Evolutionary conservation across 2,888 invertebrate species (phyloP), one percentile per base, ranked within the genome.

Genomic region (Plutella xylostella): DNA sequence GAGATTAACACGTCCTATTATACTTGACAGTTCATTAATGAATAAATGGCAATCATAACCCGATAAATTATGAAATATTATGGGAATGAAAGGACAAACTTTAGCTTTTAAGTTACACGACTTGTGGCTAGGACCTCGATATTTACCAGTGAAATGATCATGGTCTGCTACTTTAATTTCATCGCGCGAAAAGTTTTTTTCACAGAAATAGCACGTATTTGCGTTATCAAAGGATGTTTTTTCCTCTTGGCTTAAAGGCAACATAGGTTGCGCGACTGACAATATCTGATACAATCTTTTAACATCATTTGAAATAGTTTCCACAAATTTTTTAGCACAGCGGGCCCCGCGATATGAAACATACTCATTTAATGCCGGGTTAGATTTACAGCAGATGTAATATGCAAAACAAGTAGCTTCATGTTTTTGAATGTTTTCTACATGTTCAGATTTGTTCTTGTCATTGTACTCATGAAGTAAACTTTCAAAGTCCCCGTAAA

Each of bases 11-110:
- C 37, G 38, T 14, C 43, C 45, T 6, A 2, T 12, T 11, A 38
- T 39, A 7, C 35, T 34, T 2, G 22, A 30, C n/a, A 48, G 30
- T 41, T 48, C 44, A 11, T 41, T 48, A 15, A 50, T 48, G 11
- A 50, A 43, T 15, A 53, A 45, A 41, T 53, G 53, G 37, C 49
- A 20, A 39, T 58, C 52, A 48, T 56, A 55, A 7, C 53, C 54
- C 7, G 47, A 45, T 21, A 54, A 43, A 43, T 57, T 57, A 43
- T 56, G 55, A 43, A 54, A 54, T 7, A 56, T 43, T 15, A 54
- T 28, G 0, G 55, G 55, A 14, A 55, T 44, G 31, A 47, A 49
- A 18, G 42, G 37, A 22, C 48, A 46, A 12, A 37, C 34, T 28
- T 48, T 48, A 33, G 40, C 50, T 31, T 50, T 48, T 12, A 57